Conservation (phyloP, 2,113 vertebrate genomes). For the Stigmatopora nigra region DNA sequence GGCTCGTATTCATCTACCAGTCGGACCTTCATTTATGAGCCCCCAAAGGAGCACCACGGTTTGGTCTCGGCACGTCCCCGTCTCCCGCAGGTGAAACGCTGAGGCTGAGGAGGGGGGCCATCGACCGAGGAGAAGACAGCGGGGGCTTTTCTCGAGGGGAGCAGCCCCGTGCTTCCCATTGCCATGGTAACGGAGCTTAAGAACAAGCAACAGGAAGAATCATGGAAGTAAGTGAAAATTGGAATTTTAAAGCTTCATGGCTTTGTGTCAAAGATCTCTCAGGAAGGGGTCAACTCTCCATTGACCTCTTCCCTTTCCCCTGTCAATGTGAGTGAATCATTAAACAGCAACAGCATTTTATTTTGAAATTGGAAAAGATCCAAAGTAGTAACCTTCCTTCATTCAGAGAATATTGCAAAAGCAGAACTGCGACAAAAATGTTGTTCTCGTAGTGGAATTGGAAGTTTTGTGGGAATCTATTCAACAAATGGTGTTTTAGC, state of each 20-base stretch:
- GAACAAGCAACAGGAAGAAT: conserved; percentile 44
- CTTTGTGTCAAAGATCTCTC: neutral
- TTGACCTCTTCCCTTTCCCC: neutral
- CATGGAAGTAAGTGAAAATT: conserved; percentile 15
- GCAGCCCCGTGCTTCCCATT: conserved; percentile 52
- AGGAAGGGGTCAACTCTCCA: neutral
- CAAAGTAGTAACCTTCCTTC: neutral
- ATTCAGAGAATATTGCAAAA: neutral
- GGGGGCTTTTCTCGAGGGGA: conserved; percentile 1
- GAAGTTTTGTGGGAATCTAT: neutral
- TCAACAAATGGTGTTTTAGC: neutral
- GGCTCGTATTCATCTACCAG: conserved; percentile 48
- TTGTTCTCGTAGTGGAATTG: neutral
- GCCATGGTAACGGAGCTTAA: conserved; percentile 57
- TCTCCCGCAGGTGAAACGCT: conserved; percentile 38
- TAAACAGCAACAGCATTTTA: conserved; percentile 11
- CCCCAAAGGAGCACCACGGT: conserved; percentile 37
- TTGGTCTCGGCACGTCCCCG: conserved; percentile 64
- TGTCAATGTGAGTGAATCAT: conserved; percentile 3
- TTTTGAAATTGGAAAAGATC: neutral
- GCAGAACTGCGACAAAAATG: neutral
- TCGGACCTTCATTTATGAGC: conserved; percentile 47
- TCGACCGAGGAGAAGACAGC: conserved; percentile 9
- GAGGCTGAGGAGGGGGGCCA: too few species aligned
- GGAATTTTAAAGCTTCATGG: neutral